Evolutionary conservation across 2,797 vertebrate genomes (phyloP), one percentile per base, ranked within the genome.

Genomic region (Antrozous pallidus): DNA sequence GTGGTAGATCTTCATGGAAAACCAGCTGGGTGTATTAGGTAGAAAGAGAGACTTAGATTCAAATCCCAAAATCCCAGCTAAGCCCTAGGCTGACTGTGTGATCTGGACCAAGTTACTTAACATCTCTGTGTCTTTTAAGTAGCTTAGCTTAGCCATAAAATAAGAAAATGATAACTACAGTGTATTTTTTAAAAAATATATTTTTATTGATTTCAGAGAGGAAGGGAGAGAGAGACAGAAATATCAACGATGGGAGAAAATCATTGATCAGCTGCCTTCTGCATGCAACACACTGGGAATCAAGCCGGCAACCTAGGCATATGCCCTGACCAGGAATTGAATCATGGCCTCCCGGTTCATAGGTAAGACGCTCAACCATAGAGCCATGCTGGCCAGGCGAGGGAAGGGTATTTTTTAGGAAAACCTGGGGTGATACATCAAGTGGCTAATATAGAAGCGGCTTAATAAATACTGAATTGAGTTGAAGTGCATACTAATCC

Each of bases 41-140:
- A 92, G 69, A 80, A 56, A 84, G 42, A 54, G 31, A 79, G 36
- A 74, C 20, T 81, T 36, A n/a, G 31, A 54, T 90, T 77, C 24
- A 67, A 88, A 78, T 54, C 31, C 26, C 9, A 77, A 67, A 88
- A 78, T 54, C 31, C 26, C 9, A 77, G 61, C 38, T 58, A 49
- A 65, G 49, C 51, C 38, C n/a, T 36, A 38, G 78, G 56, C 42
- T 94, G 42, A 58, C 93, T 96, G 88, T 92, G 97, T 96, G 0
- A 0, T 94, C 49, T 54, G 47, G 33, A 45, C 65, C 51, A 81
- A 67, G 45, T 84, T 86, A 56, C 80, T 70, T 65, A 81, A 71
- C 24, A 75, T 92, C 73, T 93, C 93, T 91, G 83, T 81, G 10
- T 20, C 38, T 90, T 74, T 75, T 38, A 77, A 75, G 13, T 42